phyloP scores from a whole-genome alignment of 2,888 invertebrate species.

The Tinea pellionella region DNA sequence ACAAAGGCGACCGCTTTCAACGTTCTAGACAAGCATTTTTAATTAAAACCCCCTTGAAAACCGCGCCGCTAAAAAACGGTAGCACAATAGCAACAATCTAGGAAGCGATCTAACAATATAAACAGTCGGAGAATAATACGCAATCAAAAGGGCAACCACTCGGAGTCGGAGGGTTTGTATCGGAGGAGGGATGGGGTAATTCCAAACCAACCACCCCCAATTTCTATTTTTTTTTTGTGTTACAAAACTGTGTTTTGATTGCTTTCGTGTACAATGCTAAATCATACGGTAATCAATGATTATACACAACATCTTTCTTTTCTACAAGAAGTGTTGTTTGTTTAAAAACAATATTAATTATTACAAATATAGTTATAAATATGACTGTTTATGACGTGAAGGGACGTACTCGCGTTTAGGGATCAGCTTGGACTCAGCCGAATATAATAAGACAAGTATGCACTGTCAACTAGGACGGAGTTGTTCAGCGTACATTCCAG shows the following conservation, averaged over 20 bases:
- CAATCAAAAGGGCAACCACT: conserved; percentile 63
- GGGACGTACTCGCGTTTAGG: no score
- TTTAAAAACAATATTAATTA: not conserved
- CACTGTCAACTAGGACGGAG: no score
- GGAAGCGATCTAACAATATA: conserved; percentile 67
- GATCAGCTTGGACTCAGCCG: no score
- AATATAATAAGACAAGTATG: no score
- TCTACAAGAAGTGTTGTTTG: conserved; percentile 7
- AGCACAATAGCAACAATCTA: conserved; percentile 67
- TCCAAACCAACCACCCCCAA: conserved; percentile 19
- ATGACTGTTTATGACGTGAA: no score
- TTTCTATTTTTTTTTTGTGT: conserved; percentile 34
- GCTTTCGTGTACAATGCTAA: conserved; percentile 28
- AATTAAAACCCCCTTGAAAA: conserved; percentile 60
- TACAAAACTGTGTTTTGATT: conserved; percentile 46
- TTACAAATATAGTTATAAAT: no score
- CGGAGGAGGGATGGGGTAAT: conserved; percentile 24
- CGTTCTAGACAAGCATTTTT: conserved; percentile 27
- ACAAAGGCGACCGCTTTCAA: conserved; percentile 1
- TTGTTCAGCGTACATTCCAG: no score
- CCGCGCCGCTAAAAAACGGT: conserved; percentile 50
- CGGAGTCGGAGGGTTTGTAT: conserved; percentile 45
- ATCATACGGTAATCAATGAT: conserved; percentile 11
- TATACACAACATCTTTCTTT: conserved; percentile 6
- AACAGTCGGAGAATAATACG: conserved; percentile 55